Base-by-base conservation (phyloP, 2,888 invertebrate species). In the Leptinotarsa peninsularis region DNA sequence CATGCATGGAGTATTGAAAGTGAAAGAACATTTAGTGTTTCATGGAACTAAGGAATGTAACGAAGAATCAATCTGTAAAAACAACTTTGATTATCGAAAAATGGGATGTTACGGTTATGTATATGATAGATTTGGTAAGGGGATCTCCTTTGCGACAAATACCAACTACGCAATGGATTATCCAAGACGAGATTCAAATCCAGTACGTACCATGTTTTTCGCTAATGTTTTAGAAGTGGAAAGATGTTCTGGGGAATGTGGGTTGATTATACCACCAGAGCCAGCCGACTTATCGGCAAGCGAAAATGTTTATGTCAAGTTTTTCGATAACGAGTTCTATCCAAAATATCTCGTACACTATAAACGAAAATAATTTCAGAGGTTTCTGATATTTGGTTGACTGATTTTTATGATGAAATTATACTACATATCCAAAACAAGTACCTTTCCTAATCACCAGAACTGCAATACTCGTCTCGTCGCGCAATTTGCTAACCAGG, bases 291-390 rank as follows among this genome's bases (percentile, higher is more conserved):
- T 76, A 7, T 69, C 76, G 13, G 52, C 50, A 18, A 76, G 72
- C 2, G 54, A 43, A 14, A 63, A 74, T 50, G 78, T 76, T 2
- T 43, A 66, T 4, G 78, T 78, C 14, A 78, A 78, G 70, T 78
- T 74, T 70, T 71, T 72, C 17, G 78, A 78, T 54, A 73, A 74
- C 43, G 78, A 78, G 63, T 76, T 76, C 21, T 76, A 76, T 50
- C 76, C 78, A 27, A 63, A 72, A 49, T 76, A 78, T 71, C 67
- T 78, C 17, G 74, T 76, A 21, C 54, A 72, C 23, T 78, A 78
- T 63, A n/a, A 21, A 18, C 49, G 43, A 67, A 23, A 67, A 58
- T 58, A 43, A 43, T 10, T 43, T 10, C 7, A 10, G 43, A 43
- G 10, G 43, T 43, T 43, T 43, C 43, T 43, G 43, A 43, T 43